phyloP scores from a whole-genome alignment of 1,140 invertebrate genomes.

The Babylonia areolata region DNA sequence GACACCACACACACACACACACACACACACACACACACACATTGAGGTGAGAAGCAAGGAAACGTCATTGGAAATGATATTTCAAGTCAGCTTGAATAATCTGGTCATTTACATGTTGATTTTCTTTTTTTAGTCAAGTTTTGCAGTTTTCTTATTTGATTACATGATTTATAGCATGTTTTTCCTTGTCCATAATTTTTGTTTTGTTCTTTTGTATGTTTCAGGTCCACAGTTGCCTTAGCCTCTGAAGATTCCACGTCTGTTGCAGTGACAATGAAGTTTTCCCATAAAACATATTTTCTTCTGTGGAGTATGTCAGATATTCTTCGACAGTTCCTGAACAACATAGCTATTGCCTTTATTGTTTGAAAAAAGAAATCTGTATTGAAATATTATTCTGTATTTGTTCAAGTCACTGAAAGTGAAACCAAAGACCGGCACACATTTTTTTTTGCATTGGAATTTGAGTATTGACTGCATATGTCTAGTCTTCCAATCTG shows the following conservation, averaged over 20 bases:
- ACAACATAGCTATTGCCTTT: constrained; percentile 24
- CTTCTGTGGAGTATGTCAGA: constrained; percentile 40
- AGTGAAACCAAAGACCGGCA: not conserved
- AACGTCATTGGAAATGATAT: not conserved
- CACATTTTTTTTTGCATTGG: not conserved
- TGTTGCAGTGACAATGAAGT: not conserved
- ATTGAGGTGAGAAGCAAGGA: no score
- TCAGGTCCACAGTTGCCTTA: not conserved
- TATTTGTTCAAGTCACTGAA: not conserved
- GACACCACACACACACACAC: no score
- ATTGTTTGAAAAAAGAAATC: constrained; percentile 13
- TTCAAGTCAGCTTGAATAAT: not conserved
- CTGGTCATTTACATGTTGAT: not conserved
- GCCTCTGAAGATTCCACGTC: not conserved
- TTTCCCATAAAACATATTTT: constrained; percentile 27
- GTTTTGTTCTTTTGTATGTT: constrained; percentile 11
- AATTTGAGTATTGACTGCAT: not conserved
- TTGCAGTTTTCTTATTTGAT: not conserved
- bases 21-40: no score
- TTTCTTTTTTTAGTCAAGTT: no score
- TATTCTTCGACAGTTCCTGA: constrained; percentile 29
- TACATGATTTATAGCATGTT: not conserved
- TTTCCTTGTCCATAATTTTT: not conserved
- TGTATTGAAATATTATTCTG: not conserved
- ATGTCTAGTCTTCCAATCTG: not conserved